phyloP scores from a whole-genome alignment of 2,113 vertebrate species.

The Cricetomys ansorgei region DNA sequence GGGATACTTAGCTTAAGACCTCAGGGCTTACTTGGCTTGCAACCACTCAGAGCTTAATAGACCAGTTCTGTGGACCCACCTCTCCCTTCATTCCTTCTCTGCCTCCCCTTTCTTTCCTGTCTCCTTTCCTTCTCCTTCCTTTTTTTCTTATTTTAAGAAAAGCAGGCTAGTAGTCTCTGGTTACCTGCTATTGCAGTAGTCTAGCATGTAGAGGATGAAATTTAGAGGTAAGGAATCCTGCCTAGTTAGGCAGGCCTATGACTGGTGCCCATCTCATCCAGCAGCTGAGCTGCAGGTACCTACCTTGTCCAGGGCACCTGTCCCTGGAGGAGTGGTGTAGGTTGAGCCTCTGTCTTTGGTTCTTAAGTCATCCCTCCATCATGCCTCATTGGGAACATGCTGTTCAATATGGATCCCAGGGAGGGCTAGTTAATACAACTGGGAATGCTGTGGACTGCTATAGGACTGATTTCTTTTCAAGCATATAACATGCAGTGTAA shows the following conservation, averaged over 20 bases:
- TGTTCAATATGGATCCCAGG: not conserved
- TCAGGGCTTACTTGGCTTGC: not conserved
- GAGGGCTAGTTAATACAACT: not conserved
- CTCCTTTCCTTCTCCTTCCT: no score
- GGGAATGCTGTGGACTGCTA: not conserved
- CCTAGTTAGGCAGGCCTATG: not conserved
- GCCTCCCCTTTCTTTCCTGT: no score
- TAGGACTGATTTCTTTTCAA: not conserved
- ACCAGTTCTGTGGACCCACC: not conserved
- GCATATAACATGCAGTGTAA: not conserved
- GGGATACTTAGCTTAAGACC: not conserved
- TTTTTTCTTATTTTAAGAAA: not conserved
- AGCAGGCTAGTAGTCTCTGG: not conserved
- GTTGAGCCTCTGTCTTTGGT: not conserved
- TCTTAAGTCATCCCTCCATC: not conserved
- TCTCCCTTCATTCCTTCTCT: not conserved
- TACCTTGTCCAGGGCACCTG: not conserved
- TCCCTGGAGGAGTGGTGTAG: fast-evolving
- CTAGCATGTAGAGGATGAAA: no score
- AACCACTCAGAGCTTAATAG: not conserved
- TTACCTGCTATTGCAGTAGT: not conserved
- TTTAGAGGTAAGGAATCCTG: not conserved
- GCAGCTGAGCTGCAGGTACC: not conserved
- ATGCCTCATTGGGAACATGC: not conserved
- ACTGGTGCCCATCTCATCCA: fast-evolving